Base-by-base conservation (phyloP, 2,888 invertebrate species). In the Leucoma salicis region DNA sequence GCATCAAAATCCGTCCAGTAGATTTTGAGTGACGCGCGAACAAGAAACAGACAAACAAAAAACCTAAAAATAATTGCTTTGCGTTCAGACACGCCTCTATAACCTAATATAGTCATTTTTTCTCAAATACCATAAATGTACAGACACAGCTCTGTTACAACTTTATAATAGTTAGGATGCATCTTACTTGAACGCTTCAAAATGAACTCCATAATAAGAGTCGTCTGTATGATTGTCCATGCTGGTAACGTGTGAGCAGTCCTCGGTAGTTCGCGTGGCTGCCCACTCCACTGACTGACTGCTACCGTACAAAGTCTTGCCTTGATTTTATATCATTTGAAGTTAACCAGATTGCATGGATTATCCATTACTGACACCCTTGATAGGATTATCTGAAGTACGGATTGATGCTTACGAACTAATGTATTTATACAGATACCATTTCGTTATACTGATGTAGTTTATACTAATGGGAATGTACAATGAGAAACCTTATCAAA, bases 221-320 rank as follows among this genome's bases (percentile, higher is more conserved):
- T 57, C 63, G 45, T 78, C 77, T 39, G 87, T 81, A 33, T 71
- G 66, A 59, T 87, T 88, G 41, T 79, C 81, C 85, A 88, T 87
- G 32, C 57, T 70, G 56, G 56, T 59, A 56, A 57, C 56, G 33
- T 47, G 32, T 78, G 88, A 88, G 87, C 88, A 88, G 88, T 78
- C 88, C 88, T 88, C 86, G 77, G 82, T 70, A 82, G 86, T 74
- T 78, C 57, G 75, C 68, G 51, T 44, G 51, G 46, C 53, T 49
- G 71, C 70, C 70, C 80, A 79, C 81, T 77, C 69, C 81, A 78
- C 85, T 77, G 86, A 88, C 88, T 88, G 85, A 87, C 88, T 87
- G 88, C 86, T 83, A 58, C 21, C 46, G 18, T 10, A 16, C 14
- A 27, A 27, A 25, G 14, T 13, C 32, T 47, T 42, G 40, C 44